phyloP scores from a whole-genome alignment of 2,113 vertebrate genomes.

The Callithrix jacchus region DNA sequence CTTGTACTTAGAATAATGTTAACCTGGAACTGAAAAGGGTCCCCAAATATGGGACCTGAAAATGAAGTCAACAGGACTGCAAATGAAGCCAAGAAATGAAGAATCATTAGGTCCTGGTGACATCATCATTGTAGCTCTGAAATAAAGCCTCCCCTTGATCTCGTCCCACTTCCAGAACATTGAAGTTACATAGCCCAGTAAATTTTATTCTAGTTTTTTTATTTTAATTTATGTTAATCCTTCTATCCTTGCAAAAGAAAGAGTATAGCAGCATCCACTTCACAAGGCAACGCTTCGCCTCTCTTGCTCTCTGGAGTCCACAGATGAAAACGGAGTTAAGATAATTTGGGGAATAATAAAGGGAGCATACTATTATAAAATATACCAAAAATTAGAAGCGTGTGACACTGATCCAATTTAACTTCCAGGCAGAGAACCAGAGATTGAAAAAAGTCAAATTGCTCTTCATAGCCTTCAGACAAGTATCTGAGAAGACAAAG shows the following conservation, averaged over 20 bases:
- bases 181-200: not conserved
- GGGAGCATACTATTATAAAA: not conserved
- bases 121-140: not conserved
- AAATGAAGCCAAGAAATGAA: not conserved
- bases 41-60: not conserved
- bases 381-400: not conserved
- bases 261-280: not conserved
- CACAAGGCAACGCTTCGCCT: not conserved
- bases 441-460: not conserved
- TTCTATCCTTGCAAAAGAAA: not conserved
- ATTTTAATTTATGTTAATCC: not conserved
- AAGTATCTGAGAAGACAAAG: not conserved
- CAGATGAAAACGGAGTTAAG: not conserved
- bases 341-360: not conserved
- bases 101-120: not conserved
- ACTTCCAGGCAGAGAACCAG: not conserved
- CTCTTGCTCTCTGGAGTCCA: not conserved
- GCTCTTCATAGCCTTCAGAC: not conserved
- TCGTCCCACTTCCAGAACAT: not conserved
- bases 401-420: not conserved
- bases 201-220: not conserved
- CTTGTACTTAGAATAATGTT: not conserved
- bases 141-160: not conserved
- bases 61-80: not conserved
- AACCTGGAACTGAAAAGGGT: not conserved